Evolutionary conservation across 2,797 vertebrate genomes (phyloP).

Genomic region (Thamnophis elegans): DNA sequence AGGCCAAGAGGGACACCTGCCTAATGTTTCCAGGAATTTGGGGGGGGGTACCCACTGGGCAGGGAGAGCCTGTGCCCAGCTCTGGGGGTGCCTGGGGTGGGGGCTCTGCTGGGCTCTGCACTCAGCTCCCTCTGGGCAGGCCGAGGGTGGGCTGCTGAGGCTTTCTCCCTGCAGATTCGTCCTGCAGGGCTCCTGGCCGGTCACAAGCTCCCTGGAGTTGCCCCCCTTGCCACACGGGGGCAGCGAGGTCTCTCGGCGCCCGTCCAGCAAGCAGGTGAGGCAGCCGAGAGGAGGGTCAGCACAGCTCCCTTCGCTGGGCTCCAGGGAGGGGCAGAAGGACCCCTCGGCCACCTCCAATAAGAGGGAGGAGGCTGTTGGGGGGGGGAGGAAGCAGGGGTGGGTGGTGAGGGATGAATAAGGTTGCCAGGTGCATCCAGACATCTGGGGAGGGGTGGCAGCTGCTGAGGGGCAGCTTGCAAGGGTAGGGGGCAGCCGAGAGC

Average conservation of each 20-base stretch:
- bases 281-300: not conserved
- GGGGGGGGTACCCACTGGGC: not conserved
- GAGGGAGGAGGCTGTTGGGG: not conserved
- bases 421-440: not conserved
- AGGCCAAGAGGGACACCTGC: not conserved
- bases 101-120: not conserved
- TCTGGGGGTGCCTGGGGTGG: not conserved
- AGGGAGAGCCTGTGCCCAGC: not conserved
- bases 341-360: not conserved
- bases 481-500: no score
- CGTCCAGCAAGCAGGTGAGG: slow-evolving; percentile 86
- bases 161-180: slow-evolving; percentile 73
- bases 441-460: not conserved
- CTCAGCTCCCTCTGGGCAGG: not conserved
- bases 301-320: no score
- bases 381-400: no score
- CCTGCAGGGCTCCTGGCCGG: slow-evolving; percentile 74
- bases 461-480: not conserved
- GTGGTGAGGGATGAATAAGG: no score
- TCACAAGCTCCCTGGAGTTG: slow-evolving; percentile 75
- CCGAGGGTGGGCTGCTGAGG: not conserved
- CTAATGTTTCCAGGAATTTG: not conserved
- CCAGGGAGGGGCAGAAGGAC: not conserved
- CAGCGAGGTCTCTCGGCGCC: slow-evolving; percentile 72
- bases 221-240: slow-evolving; percentile 79